Percentiles rank a stretch among this genome's conserved stretches.
Evolutionary conservation across 2,113 vertebrate genomes (phyloP).

Genomic region (Taurulus bubalis): DNA sequence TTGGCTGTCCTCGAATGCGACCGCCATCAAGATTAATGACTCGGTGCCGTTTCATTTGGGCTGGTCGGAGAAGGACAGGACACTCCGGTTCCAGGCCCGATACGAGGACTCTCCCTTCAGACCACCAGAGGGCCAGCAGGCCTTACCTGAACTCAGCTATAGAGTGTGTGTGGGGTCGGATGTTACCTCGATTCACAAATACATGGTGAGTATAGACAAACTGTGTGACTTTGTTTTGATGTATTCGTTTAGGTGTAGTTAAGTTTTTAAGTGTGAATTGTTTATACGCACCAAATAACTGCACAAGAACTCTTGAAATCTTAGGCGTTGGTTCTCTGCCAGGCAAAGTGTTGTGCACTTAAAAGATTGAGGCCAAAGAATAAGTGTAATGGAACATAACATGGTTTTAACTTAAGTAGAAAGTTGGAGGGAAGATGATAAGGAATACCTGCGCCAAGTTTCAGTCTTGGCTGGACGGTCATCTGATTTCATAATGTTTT

Average conservation of each 20-base stretch:
- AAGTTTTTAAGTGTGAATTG: background rate
- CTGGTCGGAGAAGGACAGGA: slow-evolving; percentile 88
- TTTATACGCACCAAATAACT: background rate
- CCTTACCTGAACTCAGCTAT: slow-evolving; percentile 92
- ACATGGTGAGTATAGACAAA: slow-evolving; percentile 83
- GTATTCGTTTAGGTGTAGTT: background rate
- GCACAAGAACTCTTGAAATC: background rate
- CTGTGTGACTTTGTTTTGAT: background rate
- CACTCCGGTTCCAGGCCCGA: slow-evolving; percentile 89
- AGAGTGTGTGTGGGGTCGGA: slow-evolving; percentile 91
- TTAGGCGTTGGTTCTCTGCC: background rate
- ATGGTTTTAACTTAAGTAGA: too few species aligned
- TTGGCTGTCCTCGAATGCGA: slow-evolving; percentile 95
- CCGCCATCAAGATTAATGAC: slow-evolving; percentile 94
- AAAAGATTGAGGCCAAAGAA: background rate
- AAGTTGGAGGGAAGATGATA: background rate
- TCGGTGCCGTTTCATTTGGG: slow-evolving; percentile 96
- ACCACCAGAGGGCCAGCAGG: slow-evolving; percentile 76
- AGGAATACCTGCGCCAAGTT: background rate
- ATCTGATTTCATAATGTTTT: background rate
- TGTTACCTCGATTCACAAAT: slow-evolving; percentile 93
- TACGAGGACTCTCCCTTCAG: slow-evolving; percentile 91
- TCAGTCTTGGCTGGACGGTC: background rate
- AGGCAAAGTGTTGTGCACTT: background rate
- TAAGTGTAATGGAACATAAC: background rate